Base-by-base conservation (phyloP, 1,140 invertebrate genomes). In the Phymorhynchus buccinoides region DNA sequence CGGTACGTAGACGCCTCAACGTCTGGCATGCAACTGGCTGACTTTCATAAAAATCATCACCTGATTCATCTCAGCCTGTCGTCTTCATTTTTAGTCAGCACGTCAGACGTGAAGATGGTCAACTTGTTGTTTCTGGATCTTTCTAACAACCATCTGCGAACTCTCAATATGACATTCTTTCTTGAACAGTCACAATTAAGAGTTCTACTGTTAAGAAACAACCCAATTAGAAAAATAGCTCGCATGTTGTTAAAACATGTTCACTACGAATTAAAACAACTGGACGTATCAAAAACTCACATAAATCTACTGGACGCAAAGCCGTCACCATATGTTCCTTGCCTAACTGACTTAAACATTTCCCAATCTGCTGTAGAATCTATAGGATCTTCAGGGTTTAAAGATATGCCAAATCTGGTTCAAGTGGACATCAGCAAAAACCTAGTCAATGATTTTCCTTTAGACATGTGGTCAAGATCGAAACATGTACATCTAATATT, bases 391-490 rank as follows among this genome's bases (percentile, higher is more conserved):
- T 32, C 84, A n/a, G 79, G 79, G 1, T 84, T 87, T 73, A n/a
- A 22, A 14, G 14, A 30, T 14, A 39, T 84, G 6, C 42, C 56
- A 9, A n/a, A 56, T n/a, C 44, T 87, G 6, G 30, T 39, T 32
- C 37, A 66, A 52, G 56, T 88, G 22, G 84, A 87, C 77, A 37
- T 87, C 0, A 42, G 80, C 42, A 44, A 62, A 9, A 86, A 87
- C 66, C 22, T 62, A 14, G 80, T 89, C 16, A 71, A 52, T 0
- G 39, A 39, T 30, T 84, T 86, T 30, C 80, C 77, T 16, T 14
- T 44, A 9, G 62, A 84, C 27, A 80, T 88, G 9, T 87, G 88
- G 32, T 44, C 84, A n/a, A 78, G 48, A 3, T 62, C 83, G 30
- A 41, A 27, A 3, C 84, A 83, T 32, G 83, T 89, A 62, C 32